Conservation (phyloP, 2,113 vertebrate genomes). For the Felis chaus region DNA sequence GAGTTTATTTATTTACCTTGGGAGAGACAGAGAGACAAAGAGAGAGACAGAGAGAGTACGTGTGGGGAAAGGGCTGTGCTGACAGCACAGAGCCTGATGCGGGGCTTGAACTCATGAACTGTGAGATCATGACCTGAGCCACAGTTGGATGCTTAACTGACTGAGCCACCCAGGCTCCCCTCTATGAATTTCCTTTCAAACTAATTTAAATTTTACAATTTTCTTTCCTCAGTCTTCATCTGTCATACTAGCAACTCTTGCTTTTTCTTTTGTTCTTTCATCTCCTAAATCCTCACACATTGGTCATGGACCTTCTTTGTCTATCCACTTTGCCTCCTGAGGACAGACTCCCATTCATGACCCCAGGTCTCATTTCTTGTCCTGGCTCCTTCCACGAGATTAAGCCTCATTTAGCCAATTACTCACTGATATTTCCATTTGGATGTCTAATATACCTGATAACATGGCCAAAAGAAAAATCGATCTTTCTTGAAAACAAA, state of each 20-base stretch:
- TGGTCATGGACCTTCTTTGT: not conserved
- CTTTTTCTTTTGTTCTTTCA: not conserved
- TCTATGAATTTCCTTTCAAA: not conserved
- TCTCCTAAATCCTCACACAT: not conserved
- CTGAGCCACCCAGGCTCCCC: no score
- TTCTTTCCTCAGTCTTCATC: not conserved
- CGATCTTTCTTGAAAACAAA: not conserved
- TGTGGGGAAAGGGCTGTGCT: no score
- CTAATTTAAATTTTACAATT: not conserved
- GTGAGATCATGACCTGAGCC: no score
- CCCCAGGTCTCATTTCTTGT: not conserved
- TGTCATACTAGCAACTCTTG: not conserved
- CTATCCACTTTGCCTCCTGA: not conserved
- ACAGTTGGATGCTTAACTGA: no score
- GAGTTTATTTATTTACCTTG: no score
- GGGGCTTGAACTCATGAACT: no score
- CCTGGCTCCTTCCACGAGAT: not conserved
- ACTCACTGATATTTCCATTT: not conserved
- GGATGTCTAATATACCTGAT: not conserved
- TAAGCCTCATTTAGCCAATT: not conserved
- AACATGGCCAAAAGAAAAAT: not conserved
- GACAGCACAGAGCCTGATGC: no score
- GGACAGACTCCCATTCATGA: not conserved
- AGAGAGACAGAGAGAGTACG: no score
- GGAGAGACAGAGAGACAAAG: no score